Evolutionary conservation across 2,888 invertebrate species (phyloP).

Genomic region (Stenichneumon culpator): DNA sequence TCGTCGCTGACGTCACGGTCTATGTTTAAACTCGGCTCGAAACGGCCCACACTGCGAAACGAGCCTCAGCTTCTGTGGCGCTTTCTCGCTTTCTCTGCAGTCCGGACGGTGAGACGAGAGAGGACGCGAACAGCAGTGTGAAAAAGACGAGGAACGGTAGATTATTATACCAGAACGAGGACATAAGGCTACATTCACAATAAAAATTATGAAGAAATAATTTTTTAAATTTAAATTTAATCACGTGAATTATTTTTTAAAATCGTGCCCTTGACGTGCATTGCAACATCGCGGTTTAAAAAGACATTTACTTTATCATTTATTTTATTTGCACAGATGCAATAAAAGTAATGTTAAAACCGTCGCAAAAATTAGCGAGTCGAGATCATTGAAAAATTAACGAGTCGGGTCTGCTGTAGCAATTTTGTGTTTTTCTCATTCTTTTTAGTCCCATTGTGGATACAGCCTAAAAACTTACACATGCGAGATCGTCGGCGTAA

Average conservation of each 20-base stretch:
- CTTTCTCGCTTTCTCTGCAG: constrained; percentile 52
- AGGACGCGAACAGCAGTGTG: constrained; percentile 16
- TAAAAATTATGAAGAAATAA: background rate
- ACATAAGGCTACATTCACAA: constrained; percentile 32
- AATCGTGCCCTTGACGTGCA: background rate
- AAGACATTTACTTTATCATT: background rate
- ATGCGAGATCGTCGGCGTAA: constrained; percentile 44
- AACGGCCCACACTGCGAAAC: constrained; percentile 65
- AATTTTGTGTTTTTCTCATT: too few relatives aligned
- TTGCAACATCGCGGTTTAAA: background rate
- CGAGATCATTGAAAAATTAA: background rate
- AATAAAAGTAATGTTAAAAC: too few relatives aligned
- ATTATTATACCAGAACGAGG: constrained; percentile 38
- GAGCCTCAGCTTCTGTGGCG: constrained; percentile 51
- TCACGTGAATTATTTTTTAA: background rate
- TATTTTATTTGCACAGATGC: too few relatives aligned
- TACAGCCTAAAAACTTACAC: constrained; percentile 33
- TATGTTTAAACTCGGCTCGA: constrained; percentile 78
- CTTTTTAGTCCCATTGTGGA: constrained; percentile 25
- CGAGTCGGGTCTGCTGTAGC: too few relatives aligned
- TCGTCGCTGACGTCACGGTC: constrained; percentile 77
- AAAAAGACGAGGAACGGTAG: constrained; percentile 22
- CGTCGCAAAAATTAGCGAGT: background rate
- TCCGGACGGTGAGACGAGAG: constrained; percentile 21
- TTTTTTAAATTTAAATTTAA: background rate